A percentile compares a stretch with the other conserved stretches of the same genome.
Evolutionary conservation across 2,113 vertebrate species (phyloP).

Genomic region (Scomber colias): DNA sequence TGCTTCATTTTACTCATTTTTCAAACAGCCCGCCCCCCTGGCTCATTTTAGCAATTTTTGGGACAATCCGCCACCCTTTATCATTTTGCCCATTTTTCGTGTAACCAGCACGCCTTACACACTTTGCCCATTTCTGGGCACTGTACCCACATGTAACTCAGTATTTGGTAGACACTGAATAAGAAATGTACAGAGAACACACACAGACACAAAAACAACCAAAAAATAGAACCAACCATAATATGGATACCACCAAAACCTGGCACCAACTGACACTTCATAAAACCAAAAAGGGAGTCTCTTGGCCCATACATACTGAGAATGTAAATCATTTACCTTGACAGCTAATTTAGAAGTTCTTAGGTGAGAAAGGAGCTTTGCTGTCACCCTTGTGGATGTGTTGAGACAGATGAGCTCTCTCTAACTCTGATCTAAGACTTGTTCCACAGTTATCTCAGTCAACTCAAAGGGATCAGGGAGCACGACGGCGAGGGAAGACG

Average conservation of each 20-base stretch:
- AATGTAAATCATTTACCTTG: constrained; percentile 19
- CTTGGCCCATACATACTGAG: not conserved
- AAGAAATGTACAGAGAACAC: not conserved
- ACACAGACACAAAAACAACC: not conserved
- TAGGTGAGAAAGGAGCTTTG: not conserved
- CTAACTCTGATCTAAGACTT: constrained; percentile 21
- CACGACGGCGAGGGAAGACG: not conserved
- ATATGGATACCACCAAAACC: not conserved
- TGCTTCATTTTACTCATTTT: too few relatives aligned
- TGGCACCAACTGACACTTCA: not conserved
- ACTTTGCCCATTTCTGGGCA: too few relatives aligned
- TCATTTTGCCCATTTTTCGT: too few relatives aligned
- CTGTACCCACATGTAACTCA: not conserved
- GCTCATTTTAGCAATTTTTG: too few relatives aligned
- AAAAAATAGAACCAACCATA: too few relatives aligned
- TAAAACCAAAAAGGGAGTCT: not conserved
- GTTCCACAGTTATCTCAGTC: constrained; percentile 31
- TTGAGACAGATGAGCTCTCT: constrained; percentile 17
- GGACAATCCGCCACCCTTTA: too few relatives aligned
- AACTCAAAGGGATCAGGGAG: constrained; percentile 31
- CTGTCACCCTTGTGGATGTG: not conserved
- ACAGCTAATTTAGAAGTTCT: constrained; percentile 22
- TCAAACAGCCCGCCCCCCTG: too few relatives aligned
- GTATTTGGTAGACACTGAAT: not conserved
- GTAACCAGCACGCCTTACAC: too few relatives aligned